phyloP scores from a whole-genome alignment of 2,113 vertebrate genomes.

The Eubucco bourcierii region DNA sequence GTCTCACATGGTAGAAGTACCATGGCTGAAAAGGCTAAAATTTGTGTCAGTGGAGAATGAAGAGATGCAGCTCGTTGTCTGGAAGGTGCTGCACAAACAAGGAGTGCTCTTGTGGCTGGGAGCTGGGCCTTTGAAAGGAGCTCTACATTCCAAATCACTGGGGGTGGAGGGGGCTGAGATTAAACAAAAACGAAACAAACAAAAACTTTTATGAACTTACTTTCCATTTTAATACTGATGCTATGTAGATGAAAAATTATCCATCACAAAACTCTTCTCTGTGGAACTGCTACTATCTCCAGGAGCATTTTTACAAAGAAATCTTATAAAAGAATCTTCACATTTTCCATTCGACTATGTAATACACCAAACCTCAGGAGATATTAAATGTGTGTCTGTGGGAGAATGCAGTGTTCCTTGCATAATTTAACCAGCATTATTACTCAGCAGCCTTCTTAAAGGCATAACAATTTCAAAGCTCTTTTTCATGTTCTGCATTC shows the following conservation, averaged over 20 bases:
- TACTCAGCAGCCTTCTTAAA: slow-evolving; percentile 52
- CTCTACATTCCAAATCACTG: neutral
- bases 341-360: neutral
- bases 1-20: neutral
- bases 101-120: neutral
- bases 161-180: neutral
- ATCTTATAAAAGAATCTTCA: slow-evolving; percentile 24
- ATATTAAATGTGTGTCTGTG: slow-evolving; percentile 40
- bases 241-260: neutral
- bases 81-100: neutral
- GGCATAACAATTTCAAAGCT: slow-evolving; percentile 44
- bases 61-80: neutral
- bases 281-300: slow-evolving; percentile 11
- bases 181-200: too few species aligned
- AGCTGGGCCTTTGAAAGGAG: neutral
- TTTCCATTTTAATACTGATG: slow-evolving; percentile 23
- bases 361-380: slow-evolving; percentile 30
- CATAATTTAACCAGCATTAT: slow-evolving; percentile 63
- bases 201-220: neutral
- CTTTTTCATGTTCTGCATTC: slow-evolving; percentile 24
- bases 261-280: neutral
- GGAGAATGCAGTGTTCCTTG: slow-evolving; percentile 47
- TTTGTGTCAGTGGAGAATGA: fast-evolving
- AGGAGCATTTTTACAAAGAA: neutral
- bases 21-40: neutral